Evolutionary conservation across 2,888 invertebrate genomes (phyloP).

Genomic region (Lissonota sp.): DNA sequence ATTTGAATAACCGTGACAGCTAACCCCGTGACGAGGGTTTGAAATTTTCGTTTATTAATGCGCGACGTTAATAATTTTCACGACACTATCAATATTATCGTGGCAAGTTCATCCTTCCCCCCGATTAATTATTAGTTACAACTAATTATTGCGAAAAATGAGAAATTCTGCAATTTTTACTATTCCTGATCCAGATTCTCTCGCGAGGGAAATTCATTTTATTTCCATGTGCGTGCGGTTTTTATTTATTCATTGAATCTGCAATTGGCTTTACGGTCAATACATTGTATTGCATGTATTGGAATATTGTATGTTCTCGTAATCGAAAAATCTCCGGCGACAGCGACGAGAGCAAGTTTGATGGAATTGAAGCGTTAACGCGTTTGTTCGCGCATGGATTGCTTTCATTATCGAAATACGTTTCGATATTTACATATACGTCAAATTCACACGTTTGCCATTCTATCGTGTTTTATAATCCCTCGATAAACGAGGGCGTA

Average conservation of each 20-base stretch:
- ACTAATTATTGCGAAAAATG: neutral
- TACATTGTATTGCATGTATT: constrained; percentile 12
- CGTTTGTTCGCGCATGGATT: constrained; percentile 44
- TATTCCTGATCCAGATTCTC: neutral
- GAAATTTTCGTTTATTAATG: neutral
- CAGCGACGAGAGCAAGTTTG: constrained; percentile 3
- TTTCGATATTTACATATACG: constrained; percentile 20
- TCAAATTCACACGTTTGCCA: constrained; percentile 34
- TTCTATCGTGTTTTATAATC: constrained; percentile 7
- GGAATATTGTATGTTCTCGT: constrained; percentile 34
- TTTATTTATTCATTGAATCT: constrained; percentile 62
- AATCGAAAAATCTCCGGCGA: constrained; percentile 50
- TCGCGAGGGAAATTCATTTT: neutral
- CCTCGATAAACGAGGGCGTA: neutral
- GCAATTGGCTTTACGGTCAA: constrained; percentile 55
- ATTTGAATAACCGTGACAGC: neutral
- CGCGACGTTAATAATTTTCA: neutral
- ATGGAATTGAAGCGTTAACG: constrained; percentile 22
- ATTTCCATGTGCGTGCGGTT: constrained; percentile 4
- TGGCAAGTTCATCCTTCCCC: too few relatives aligned
- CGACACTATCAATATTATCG: neutral
- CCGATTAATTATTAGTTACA: too few relatives aligned
- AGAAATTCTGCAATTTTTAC: constrained; percentile 12
- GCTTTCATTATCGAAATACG: constrained; percentile 61
- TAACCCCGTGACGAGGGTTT: neutral